These are phyloP conservation scores for Mareca penelope DNA, from an alignment of 2,797 vertebrate genomes.

Conservation along the genomic window DNA sequence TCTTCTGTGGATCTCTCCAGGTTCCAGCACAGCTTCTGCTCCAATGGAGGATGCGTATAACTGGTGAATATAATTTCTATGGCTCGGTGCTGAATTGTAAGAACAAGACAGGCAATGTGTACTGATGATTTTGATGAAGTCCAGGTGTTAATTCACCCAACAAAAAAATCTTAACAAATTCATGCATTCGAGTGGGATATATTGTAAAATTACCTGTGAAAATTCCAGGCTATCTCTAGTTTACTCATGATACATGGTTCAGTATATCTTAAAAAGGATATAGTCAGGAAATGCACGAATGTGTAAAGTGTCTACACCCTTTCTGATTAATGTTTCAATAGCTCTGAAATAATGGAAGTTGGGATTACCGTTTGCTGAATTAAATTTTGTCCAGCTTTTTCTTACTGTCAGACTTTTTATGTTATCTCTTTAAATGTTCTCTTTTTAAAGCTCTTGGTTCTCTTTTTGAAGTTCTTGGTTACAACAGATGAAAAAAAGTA, in stretches of 20 bases:
- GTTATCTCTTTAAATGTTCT: neutral
- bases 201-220: neutral
- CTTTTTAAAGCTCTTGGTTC: constrained; percentile 12
- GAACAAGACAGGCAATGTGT: neutral
- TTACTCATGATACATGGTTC: neutral
- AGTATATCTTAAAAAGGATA: neutral
- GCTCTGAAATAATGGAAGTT: neutral
- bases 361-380: neutral
- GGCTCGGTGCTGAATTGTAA: neutral
- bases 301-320: neutral
- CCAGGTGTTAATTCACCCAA: neutral
- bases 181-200: neutral
- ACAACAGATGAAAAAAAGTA: neutral
- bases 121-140: neutral
- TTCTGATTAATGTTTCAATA: neutral
- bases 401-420: neutral
- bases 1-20: neutral
- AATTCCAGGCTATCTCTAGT: neutral
- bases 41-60: neutral
- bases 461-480: constrained; percentile 23
- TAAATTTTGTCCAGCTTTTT: neutral
- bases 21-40: neutral
- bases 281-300: neutral
- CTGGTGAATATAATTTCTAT: neutral
- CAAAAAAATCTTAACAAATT: neutral